Evolutionary conservation across 2,797 vertebrate genomes (phyloP), one percentile per base, ranked within the genome.

Genomic region (Typhlichthys subterraneus): DNA sequence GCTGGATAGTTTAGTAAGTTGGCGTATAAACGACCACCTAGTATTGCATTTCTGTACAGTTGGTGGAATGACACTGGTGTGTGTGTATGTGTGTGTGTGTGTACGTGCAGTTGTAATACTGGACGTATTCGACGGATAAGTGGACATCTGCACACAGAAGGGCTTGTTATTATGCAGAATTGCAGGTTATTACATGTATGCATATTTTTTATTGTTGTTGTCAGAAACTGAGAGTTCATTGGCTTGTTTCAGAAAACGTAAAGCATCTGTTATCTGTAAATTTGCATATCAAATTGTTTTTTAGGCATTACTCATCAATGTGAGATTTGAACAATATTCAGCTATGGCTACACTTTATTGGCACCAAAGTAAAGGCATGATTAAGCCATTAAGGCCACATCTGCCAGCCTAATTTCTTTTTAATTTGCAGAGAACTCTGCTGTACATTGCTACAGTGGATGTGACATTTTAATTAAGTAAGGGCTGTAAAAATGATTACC

Each of bases 311-410:
- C 55, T 76, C 62, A 45, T 58, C 12, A 60, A 75, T 46, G 53
- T 53, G 61, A 81, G 64, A 57, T 68, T 72, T 75, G 54, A 63
- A 79, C 76, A 80, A 75, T 81, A 81, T 85, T 85, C 64, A 57
- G 77, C 74, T 68, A 69, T 53, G 70, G 65, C 70, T 15, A 57
- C 48, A 71, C 75, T 90, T 88, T 82, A 84, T 73, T 82, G 75
- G 77, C 81, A 82, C 61, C 57, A 89, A 87, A 75, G 78, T 84
- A 77, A 84, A 87, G 69, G 75, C 84, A 79, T 88, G 85, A 91
- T 92, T 90, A 90, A 87, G 83, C 73, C 84, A 91, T 92, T 92
- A 92, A 88, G 82, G 74, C 63, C 83, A 88, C 92, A 94, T 93
- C 88, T 93, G 90, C 85, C 86, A 68, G 63, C 80, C 76, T 90